phyloP scores from a whole-genome alignment of 2,888 invertebrate genomes.

The Drosophila niveifrons region DNA sequence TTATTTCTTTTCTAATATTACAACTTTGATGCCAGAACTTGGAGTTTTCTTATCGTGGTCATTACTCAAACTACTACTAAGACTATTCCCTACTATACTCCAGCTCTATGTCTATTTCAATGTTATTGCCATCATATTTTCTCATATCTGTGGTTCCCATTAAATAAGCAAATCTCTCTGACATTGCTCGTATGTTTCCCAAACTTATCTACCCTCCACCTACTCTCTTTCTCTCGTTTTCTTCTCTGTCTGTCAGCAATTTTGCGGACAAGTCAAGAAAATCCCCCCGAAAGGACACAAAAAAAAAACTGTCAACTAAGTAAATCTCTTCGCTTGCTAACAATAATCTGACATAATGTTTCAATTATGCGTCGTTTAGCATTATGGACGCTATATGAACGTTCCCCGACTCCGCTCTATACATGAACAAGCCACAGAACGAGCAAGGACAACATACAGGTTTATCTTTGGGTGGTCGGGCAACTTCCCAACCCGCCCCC shows the following conservation, averaged over 20 bases:
- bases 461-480: constrained; percentile 11
- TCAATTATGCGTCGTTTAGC: constrained; percentile 83
- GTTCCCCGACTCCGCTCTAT: constrained; percentile 27
- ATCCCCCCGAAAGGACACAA: constrained; percentile 6
- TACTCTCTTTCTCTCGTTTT: not conserved
- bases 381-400: constrained; percentile 73
- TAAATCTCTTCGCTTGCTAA: constrained; percentile 77
- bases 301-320: constrained; percentile 74
- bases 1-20: constrained; percentile 12
- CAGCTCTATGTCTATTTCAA: constrained; percentile 1
- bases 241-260: constrained; percentile 25
- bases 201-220: constrained; percentile 40
- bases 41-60: constrained; percentile 50
- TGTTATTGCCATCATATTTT: constrained; percentile 55
- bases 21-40: constrained; percentile 20
- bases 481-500: constrained; percentile 1
- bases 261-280: constrained; percentile 28
- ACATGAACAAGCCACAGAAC: constrained; percentile 41
- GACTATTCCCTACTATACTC: constrained; percentile 8
- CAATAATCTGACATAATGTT: constrained; percentile 83
- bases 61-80: constrained; percentile 51
- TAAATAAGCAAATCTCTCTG: constrained; percentile 63
- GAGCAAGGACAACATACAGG: constrained; percentile 36
- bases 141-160: constrained; percentile 54
- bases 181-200: constrained; percentile 62